Conservation (phyloP, 2,888 invertebrate genomes). For the Heteromyza rotundicornis region DNA sequence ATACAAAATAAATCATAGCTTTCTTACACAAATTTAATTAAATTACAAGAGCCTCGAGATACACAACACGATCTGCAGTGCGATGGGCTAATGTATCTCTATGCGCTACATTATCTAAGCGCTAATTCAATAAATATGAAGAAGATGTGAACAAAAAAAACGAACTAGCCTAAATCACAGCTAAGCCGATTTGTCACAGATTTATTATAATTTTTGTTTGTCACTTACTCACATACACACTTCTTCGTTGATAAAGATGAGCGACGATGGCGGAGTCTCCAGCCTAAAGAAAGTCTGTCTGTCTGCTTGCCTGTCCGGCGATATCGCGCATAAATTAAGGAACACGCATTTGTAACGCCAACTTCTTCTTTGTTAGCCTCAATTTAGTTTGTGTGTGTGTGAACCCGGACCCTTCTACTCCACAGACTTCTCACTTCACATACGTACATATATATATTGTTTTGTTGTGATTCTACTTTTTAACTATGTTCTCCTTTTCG, state of each 20-base stretch:
- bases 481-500: too few species aligned
- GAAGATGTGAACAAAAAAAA: neutral
- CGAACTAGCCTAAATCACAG: neutral
- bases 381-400: slow-evolving; percentile 20
- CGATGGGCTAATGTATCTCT: neutral
- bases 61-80: too few species aligned
- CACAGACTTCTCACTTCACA: too few species aligned
- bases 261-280: neutral
- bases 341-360: neutral
- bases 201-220: neutral
- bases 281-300: neutral
- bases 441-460: too few species aligned
- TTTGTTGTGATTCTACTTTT: slow-evolving; percentile 20
- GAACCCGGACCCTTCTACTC: too few species aligned
- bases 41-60: slow-evolving; percentile 29
- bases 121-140: neutral
- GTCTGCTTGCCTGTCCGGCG: neutral
- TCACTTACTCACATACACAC: neutral
- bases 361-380: neutral
- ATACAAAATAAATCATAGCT: slow-evolving; percentile 8
- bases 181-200: neutral
- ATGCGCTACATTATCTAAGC: slow-evolving; percentile 3
- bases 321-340: neutral
- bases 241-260: neutral
- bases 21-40: slow-evolving; percentile 29